Evolutionary conservation across 2,113 vertebrate genomes (phyloP).

Genomic region (Speoplatyrhinus poulsoni): DNA sequence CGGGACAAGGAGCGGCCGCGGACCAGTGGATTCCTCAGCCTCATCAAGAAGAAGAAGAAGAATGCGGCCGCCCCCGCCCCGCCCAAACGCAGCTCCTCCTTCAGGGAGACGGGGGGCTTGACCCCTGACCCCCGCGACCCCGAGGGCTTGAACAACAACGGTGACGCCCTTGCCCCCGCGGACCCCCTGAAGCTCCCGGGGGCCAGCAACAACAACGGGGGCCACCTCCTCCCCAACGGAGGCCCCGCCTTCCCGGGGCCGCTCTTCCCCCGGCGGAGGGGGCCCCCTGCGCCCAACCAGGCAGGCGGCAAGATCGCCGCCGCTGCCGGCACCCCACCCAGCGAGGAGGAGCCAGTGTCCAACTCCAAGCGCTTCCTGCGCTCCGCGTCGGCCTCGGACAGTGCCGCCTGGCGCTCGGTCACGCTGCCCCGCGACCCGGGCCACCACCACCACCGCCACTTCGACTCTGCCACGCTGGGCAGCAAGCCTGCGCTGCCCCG

Average conservation of each 20-base stretch:
- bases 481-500: slow-evolving; percentile 91
- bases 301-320: slow-evolving; percentile 66
- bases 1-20: slow-evolving; percentile 91
- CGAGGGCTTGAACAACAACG: slow-evolving; percentile 72
- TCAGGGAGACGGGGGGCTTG: slow-evolving; percentile 80
- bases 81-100: slow-evolving; percentile 94
- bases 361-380: slow-evolving; percentile 89
- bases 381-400: slow-evolving; percentile 84
- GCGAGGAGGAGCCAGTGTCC: slow-evolving; percentile 81
- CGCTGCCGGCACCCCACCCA: slow-evolving; percentile 65
- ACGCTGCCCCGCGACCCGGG: slow-evolving; percentile 90
- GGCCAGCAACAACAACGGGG: slow-evolving; percentile 75
- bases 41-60: slow-evolving; percentile 98
- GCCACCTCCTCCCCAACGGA: slow-evolving; percentile 83
- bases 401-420: slow-evolving; percentile 87
- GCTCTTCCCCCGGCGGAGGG: slow-evolving; percentile 85
- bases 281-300: slow-evolving; percentile 66
- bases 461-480: slow-evolving; percentile 76
- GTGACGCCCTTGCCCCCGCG: slow-evolving; percentile 47
- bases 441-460: slow-evolving; percentile 85
- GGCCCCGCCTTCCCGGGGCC: slow-evolving; percentile 78
- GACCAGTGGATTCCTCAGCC: slow-evolving; percentile 86
- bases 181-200: slow-evolving; percentile 78
- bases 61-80: slow-evolving; percentile 87
- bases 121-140: slow-evolving; percentile 73